Base-by-base conservation (phyloP, 1,140 invertebrate species). In the Diuraphis noxia region DNA sequence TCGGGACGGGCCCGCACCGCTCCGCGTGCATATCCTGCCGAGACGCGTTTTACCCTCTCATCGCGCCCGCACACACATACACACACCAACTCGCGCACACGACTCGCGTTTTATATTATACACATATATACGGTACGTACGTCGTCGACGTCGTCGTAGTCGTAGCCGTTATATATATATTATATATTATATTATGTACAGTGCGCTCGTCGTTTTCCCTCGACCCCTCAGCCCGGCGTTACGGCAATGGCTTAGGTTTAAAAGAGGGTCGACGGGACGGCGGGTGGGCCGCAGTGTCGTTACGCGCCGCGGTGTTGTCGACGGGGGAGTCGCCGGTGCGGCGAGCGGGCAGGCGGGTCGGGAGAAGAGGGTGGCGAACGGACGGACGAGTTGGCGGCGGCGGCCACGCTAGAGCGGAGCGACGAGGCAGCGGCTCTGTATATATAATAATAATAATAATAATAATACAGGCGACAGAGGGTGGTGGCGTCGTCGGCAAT, bases 241-340 rank as follows among this genome's bases (percentile, higher is more conserved):
- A n/a, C 84, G 30, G 41, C 84, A 43, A 46, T 30, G 84, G 40
- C 84, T 85, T 85, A 85, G 84, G 40, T 43, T 85, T 85, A 85
- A 85, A 85, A 85, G 25, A 85, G 84, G 84, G 84, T 85, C 84
- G 84, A 85, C 84, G 81, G 81, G 40, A 36, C 84, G 41, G 84
- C 81, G 81, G 40, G 81, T 6, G 81, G 81, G 25, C 30, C 81
- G 40, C 81, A 38, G 81, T 46, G 85, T 46, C 46, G 41, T 46
- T 49, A 86, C 85, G 41, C 84, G n/a, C 41, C 84, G n/a, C 43
- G 30, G 41, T 36, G 46, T n/a, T 46, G 34, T 36, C 46, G 41
- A 46, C 56, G 56, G 56, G 43, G 30, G n/a, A 21, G 41, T 23
- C 21, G 85, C 43, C n/a, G 30, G 21, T 49, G 30, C 34, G 30